These are phyloP conservation scores for Perodicticus potto DNA, from an alignment of 2,797 vertebrate genomes.

Conservation along the genomic window DNA sequence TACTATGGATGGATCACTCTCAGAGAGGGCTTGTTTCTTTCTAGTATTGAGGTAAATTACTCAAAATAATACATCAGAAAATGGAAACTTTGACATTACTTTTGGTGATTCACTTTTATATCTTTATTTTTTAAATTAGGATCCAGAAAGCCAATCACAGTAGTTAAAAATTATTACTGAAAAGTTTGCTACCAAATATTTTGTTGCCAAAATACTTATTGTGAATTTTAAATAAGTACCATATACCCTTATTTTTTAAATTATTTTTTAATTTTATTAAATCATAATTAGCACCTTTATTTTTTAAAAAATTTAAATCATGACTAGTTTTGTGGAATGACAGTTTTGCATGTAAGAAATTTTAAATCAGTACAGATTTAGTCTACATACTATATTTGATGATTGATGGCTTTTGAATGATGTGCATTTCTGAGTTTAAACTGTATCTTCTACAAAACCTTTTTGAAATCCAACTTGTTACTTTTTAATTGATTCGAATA, in stretches of 20 bases:
- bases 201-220: not conserved
- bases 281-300: too few species aligned
- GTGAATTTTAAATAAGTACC: not conserved
- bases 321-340: not conserved
- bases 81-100: slow-evolving; percentile 18
- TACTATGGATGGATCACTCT: not conserved
- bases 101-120: slow-evolving; percentile 34
- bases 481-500: slow-evolving; percentile 9
- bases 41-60: not conserved
- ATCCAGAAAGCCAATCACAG: not conserved
- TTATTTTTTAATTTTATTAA: too few species aligned
- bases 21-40: not conserved
- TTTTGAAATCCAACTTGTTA: not conserved
- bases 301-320: slow-evolving; percentile 27
- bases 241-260: not conserved
- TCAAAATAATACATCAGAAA: slow-evolving; percentile 40
- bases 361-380: not conserved
- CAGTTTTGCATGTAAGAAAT: not conserved
- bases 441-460: slow-evolving; percentile 13
- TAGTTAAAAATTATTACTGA: slow-evolving; percentile 42
- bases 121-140: slow-evolving; percentile 52
- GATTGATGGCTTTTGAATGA: slow-evolving; percentile 44
- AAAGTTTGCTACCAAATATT: slow-evolving; percentile 16
- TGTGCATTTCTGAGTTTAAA: not conserved
- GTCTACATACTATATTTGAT: not conserved